Conservation (phyloP, 2,113 vertebrate genomes). For the Rafetus swinhoei region DNA sequence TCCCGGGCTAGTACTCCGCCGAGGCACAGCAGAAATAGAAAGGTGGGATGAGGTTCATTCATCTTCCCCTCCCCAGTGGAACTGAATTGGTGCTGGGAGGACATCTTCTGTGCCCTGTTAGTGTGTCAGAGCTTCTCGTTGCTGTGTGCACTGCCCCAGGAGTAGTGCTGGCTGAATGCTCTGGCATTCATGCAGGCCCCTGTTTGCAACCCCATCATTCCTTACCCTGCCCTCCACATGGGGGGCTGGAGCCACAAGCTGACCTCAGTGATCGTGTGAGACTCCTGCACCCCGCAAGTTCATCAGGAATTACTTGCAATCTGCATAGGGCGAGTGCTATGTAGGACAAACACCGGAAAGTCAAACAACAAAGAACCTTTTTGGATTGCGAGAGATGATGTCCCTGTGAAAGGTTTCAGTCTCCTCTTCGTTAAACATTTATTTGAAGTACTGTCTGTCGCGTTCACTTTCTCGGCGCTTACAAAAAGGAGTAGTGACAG, state of each 20-base stretch:
- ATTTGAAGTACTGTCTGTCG: neutral
- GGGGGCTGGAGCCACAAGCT: neutral
- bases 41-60: constrained; percentile 21
- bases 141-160: neutral
- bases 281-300: neutral
- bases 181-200: neutral
- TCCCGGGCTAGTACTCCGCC: constrained; percentile 11
- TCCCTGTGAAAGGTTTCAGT: constrained; percentile 61
- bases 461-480: constrained; percentile 38
- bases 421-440: constrained; percentile 62
- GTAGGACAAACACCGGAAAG: constrained; percentile 24
- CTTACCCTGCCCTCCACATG: constrained; percentile 7
- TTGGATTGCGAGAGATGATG: constrained; percentile 48
- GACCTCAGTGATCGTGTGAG: neutral
- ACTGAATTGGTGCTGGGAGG: neutral
- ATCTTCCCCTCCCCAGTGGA: neutral
- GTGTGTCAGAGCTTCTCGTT: neutral
- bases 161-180: neutral
- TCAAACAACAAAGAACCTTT: constrained; percentile 42
- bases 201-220: neutral
- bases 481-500: constrained; percentile 56
- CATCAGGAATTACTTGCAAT: neutral
- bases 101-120: no score
- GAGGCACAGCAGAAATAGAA: neutral
- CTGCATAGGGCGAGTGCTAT: constrained; percentile 7